Conservation (phyloP, 1,140 invertebrate species). For the Acromyrmex heyeri region DNA sequence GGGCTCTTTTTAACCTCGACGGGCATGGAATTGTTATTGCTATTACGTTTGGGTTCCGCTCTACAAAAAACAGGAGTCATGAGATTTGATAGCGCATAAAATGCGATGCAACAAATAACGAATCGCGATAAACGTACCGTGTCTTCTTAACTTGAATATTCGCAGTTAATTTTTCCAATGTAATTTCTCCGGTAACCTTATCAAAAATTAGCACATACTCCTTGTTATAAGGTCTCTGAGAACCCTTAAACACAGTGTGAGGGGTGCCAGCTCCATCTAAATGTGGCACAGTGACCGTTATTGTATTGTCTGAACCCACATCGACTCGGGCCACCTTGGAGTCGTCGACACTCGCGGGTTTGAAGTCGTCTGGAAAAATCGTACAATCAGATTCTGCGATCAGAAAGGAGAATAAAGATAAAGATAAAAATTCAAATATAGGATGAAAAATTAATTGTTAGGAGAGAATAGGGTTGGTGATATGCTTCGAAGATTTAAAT, state of each 20-base stretch:
- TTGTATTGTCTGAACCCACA: slow-evolving; percentile 94
- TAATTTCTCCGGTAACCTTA: slow-evolving; percentile 95
- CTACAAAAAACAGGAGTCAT: slow-evolving; percentile 65
- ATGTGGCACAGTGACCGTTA: slow-evolving; percentile 97
- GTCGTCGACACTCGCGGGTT: slow-evolving; percentile 97
- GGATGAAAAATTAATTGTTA: no score
- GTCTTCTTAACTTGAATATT: slow-evolving; percentile 98
- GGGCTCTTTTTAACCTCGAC: slow-evolving; percentile 83
- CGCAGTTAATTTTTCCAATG: slow-evolving; percentile 95
- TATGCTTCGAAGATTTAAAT: no score
- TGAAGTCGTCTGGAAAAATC: slow-evolving; percentile 95
- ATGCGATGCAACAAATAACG: not conserved
- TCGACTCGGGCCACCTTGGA: slow-evolving; percentile 96
- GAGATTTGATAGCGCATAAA: not conserved
- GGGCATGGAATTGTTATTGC: slow-evolving; percentile 80
- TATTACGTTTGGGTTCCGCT: slow-evolving; percentile 78
- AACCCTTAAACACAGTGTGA: slow-evolving; percentile 97
- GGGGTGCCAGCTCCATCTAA: slow-evolving; percentile 95
- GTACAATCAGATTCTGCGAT: not conserved
- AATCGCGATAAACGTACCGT: slow-evolving; percentile 87
- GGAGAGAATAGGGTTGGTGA: no score
- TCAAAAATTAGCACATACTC: slow-evolving; percentile 98
- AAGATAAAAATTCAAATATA: no score
- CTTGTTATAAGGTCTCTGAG: slow-evolving; percentile 95
- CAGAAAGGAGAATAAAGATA: no score